Percentiles rank a stretch among this genome's conserved stretches.
Conservation (phyloP, 2,888 invertebrate species). For the Rhopalosiphum nymphaeae region DNA sequence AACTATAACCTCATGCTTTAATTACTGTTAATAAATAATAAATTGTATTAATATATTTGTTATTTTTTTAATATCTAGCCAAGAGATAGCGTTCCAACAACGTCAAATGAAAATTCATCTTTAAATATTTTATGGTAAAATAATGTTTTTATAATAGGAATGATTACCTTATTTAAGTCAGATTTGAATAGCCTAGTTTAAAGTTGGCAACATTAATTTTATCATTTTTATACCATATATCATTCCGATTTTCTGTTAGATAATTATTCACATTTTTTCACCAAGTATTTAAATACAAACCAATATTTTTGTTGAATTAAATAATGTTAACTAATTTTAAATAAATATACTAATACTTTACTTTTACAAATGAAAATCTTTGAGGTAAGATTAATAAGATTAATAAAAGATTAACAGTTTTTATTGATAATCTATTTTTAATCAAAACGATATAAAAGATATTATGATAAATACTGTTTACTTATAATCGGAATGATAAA, state of each 20-base stretch:
- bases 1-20: background rate
- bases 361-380: too few species aligned
- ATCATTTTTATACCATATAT: background rate
- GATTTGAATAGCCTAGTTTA: background rate
- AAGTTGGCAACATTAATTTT: background rate
- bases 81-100: slow-evolving; percentile 31
- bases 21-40: background rate
- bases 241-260: background rate
- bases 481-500: too few species aligned
- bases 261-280: background rate
- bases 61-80: slow-evolving; percentile 19
- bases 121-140: slow-evolving; percentile 61
- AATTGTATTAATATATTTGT: background rate
- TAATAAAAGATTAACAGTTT: too few species aligned
- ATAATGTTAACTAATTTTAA: background rate
- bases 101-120: background rate
- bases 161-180: too few species aligned
- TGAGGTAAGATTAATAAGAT: too few species aligned
- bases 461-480: background rate
- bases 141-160: background rate
- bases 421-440: background rate
- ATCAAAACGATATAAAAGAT: too few species aligned
- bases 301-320: background rate
- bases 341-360: background rate
- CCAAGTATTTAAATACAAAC: too few species aligned